Evolutionary conservation across 2,888 invertebrate genomes (phyloP).

Genomic region (Mythimna impura): DNA sequence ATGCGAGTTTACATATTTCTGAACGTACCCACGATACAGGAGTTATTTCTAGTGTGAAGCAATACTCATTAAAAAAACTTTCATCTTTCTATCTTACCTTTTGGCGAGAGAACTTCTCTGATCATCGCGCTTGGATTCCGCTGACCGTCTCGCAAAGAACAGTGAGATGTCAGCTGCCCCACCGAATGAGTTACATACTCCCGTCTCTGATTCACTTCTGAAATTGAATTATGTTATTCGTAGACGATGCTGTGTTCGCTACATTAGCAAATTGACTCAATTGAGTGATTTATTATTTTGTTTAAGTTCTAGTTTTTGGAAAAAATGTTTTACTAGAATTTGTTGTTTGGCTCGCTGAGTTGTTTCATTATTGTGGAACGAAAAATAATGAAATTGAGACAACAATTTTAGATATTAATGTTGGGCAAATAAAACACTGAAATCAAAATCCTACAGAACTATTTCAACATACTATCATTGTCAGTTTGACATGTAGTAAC

Average conservation of each 20-base stretch:
- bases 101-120: slow-evolving; percentile 62
- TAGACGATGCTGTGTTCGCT: slow-evolving; percentile 36
- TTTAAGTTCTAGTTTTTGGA: slow-evolving; percentile 18
- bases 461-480: too few species aligned
- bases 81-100: slow-evolving; percentile 55
- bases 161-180: slow-evolving; percentile 53
- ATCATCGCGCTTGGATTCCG: slow-evolving; percentile 14
- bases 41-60: too few species aligned
- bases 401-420: neutral
- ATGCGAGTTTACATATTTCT: too few species aligned
- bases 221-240: slow-evolving; percentile 49
- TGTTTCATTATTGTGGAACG: neutral
- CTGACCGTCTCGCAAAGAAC: slow-evolving; percentile 9
- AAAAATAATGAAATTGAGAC: neutral
- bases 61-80: too few species aligned
- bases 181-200: slow-evolving; percentile 45
- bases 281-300: slow-evolving; percentile 39
- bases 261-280: slow-evolving; percentile 59
- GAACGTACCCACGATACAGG: too few species aligned
- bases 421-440: too few species aligned
- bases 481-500: too few species aligned
- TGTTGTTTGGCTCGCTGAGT: neutral
- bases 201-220: slow-evolving; percentile 38
- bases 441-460: too few species aligned
- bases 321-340: slow-evolving; percentile 1